These are phyloP conservation scores for Drosophila infuscata DNA, from an alignment of 2,888 invertebrate species.

Conservation along the genomic window DNA sequence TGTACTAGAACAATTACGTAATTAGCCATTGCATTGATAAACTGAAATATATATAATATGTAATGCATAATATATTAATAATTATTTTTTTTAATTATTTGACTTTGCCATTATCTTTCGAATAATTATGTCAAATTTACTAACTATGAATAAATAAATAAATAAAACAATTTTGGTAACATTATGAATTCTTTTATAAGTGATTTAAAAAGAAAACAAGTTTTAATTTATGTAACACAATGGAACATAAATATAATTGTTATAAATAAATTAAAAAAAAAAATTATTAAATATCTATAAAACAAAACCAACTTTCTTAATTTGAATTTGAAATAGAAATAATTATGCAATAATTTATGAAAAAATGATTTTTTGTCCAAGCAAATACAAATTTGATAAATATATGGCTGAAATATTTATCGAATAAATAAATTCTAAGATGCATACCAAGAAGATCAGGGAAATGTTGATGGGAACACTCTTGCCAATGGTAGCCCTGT, in stretches of 20 bases:
- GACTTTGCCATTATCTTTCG: background rate
- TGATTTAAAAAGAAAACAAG: background rate
- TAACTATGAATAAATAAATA: background rate
- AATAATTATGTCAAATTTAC: background rate
- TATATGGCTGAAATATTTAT: background rate
- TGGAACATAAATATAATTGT: background rate
- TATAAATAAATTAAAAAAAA: background rate
- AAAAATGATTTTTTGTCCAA: no score
- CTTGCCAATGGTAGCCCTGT: constrained; percentile 68
- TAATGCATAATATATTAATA: background rate
- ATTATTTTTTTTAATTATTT: background rate
- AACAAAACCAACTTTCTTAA: background rate
- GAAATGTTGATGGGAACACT: constrained; percentile 60
- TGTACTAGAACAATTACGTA: constrained; percentile 82
- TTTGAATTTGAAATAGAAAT: background rate
- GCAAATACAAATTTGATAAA: no score
- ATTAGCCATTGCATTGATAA: constrained; percentile 77
- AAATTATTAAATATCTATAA: background rate
- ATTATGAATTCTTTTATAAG: background rate
- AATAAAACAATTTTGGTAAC: background rate
- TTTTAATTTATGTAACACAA: background rate
- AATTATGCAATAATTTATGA: no score
- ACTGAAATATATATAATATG: constrained; percentile 45
- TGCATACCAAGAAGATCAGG: constrained; percentile 74
- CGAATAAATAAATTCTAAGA: background rate